Conservation (phyloP, 1,140 invertebrate species). For the Anastrepha ludens region DNA sequence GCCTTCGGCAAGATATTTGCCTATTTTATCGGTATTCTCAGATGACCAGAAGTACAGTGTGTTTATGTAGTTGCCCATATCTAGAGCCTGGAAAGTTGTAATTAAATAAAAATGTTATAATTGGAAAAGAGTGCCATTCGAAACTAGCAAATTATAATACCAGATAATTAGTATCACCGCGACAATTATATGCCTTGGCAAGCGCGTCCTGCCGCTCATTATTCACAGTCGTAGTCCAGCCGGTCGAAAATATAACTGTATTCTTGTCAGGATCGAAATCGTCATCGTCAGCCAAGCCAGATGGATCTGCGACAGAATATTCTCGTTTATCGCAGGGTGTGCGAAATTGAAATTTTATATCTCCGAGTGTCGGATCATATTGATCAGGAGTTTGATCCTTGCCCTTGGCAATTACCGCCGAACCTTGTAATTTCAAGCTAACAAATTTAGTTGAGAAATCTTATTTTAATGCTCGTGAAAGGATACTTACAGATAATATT, state of each 20-base stretch:
- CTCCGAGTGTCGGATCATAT: no score
- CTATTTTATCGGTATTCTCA: no score
- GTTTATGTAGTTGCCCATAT: background rate
- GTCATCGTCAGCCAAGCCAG: background rate
- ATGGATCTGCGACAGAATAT: background rate
- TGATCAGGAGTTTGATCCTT: no score
- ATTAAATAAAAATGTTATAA: background rate
- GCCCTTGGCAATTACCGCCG: background rate
- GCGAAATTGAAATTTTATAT: no score
- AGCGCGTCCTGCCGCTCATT: background rate
- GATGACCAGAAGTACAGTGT: slow-evolving; percentile 60
- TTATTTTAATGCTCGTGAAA: no score
- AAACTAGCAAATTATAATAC: background rate
- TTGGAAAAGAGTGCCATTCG: background rate
- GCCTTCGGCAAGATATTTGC: no score
- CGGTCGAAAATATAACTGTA: background rate
- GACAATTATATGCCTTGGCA: background rate
- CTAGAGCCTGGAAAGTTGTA: background rate
- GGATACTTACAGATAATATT: background rate
- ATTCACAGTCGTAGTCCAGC: background rate
- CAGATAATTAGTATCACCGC: slow-evolving; percentile 22
- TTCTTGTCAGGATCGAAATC: slow-evolving; percentile 15
- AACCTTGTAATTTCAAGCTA: background rate
- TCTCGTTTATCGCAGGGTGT: no score
- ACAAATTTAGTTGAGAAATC: no score